These are phyloP conservation scores for Pycnonotus jocosus DNA, from an alignment of 2,113 vertebrate species.

Conservation along the genomic window DNA sequence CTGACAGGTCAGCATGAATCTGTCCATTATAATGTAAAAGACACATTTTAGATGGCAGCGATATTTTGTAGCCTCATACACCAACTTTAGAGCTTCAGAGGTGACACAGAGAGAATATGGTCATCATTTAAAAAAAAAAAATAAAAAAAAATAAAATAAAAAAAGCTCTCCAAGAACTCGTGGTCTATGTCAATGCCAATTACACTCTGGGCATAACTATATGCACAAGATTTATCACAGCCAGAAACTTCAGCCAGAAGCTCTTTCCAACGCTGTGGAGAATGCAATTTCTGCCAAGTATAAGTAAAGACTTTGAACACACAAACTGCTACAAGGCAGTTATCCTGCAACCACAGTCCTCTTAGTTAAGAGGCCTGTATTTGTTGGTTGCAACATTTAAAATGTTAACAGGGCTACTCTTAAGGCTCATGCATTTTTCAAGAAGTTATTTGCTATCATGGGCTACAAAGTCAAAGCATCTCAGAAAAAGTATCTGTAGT, in stretches of 20 bases:
- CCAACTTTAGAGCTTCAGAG: not conserved
- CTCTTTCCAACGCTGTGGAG: slow-evolving; percentile 19
- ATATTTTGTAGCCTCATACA: not conserved
- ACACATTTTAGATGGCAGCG: not conserved
- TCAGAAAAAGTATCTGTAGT: not conserved
- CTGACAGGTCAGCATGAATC: not conserved
- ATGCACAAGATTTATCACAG: not conserved
- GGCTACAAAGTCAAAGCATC: not conserved
- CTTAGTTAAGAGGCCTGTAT: not conserved
- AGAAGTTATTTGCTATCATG: not conserved
- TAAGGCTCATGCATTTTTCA: not conserved
- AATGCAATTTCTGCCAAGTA: slow-evolving; percentile 16
- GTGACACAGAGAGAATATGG: not conserved
- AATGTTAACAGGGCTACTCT: not conserved
- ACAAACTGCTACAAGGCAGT: not conserved
- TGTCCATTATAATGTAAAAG: not conserved
- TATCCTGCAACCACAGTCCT: not conserved
- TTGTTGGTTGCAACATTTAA: not conserved
- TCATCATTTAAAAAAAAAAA: not conserved
- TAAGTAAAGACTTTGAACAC: slow-evolving; percentile 35
- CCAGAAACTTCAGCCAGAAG: slow-evolving; percentile 38
- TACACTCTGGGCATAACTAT: not conserved
- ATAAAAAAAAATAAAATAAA: too few relatives aligned
- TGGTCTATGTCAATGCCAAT: not conserved
- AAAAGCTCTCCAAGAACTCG: not conserved